phyloP scores from a whole-genome alignment of 2,797 vertebrate genomes.

The Amphiprion clarkii region DNA sequence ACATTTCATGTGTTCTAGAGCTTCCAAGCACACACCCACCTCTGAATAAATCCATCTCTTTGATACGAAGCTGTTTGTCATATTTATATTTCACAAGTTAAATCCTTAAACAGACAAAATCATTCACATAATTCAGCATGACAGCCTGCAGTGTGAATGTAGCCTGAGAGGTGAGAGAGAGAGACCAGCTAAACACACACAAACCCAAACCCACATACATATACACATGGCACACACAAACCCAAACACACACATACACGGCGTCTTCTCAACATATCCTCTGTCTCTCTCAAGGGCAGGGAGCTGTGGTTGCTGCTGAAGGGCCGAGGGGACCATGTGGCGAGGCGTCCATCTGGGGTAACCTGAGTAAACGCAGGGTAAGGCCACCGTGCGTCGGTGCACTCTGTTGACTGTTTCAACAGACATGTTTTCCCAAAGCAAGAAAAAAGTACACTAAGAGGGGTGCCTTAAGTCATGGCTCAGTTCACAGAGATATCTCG shows the following conservation, averaged over 20 bases:
- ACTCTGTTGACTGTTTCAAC: conserved; percentile 87
- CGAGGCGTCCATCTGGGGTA: conserved; percentile 79
- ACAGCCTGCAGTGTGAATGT: not conserved
- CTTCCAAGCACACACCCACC: not conserved
- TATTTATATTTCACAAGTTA: not conserved
- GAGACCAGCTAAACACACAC: conserved; percentile 20
- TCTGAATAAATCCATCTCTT: not conserved
- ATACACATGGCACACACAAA: conserved; percentile 20
- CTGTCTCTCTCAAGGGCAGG: conserved; percentile 80
- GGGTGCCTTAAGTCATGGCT: conserved; percentile 70
- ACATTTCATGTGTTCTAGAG: too few relatives aligned
- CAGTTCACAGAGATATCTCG: conserved; percentile 55
- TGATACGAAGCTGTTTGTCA: not conserved
- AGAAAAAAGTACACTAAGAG: conserved; percentile 78
- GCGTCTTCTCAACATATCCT: conserved; percentile 66
- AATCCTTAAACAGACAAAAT: not conserved
- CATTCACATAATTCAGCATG: not conserved
- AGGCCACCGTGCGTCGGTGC: conserved; percentile 69
- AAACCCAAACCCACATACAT: conserved; percentile 27
- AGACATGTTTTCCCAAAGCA: conserved; percentile 89
- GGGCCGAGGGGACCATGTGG: conserved; percentile 76
- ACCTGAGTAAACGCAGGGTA: conserved; percentile 78
- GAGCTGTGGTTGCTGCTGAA: conserved; percentile 70
- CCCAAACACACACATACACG: conserved; percentile 27
- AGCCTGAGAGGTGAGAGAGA: conserved; percentile 18